Base-by-base conservation (phyloP, 2,888 invertebrate species). In the Dynastes hyllus region DNA sequence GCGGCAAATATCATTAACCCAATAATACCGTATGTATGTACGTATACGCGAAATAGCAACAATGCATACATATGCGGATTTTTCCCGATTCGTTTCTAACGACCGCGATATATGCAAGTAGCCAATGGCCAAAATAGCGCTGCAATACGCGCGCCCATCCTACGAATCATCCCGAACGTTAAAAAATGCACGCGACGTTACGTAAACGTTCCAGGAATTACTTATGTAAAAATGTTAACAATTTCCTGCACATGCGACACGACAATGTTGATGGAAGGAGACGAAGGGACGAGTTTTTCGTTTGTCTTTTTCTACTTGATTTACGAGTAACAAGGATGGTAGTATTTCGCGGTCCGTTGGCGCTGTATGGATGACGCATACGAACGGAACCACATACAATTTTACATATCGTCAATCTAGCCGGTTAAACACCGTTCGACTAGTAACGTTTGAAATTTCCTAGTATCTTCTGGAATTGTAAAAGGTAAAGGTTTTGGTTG, bases 201-300 rank as follows among this genome's bases (percentile, higher is more conserved):
- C 50, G 50, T 75, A 61, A 73, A 61, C 45, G 73, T 63, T 75
- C 73, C 16, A 22, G 27, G 73, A 75, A 75, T 75, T 75, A 61
- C 45, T 75, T 75, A 61, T 61, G 61, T 61, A 75, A 61, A 75
- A 75, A 75, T 75, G 73, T 75, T 75, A 75, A 75, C 61, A 61
- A 75, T 75, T 75, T 75, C 73, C 73, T 75, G 73, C 61, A 75
- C 61, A 51, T 69, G 69, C 22, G 61, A 75, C 61, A 22, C 58
- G 61, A 63, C 73, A 50, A 45, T 27, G 45, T 40, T 40, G 45
- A 61, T 29, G 40, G 58, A 75, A 45, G n/a, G 61, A 32, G 63
- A 75, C 45, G 45, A 2, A 11, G 16, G 22, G 9, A 8, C 37
- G 32, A 73, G 58, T 16, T 37, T 55, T 61, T 58, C 22, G 27